These are phyloP conservation scores for Hoplias malabaricus DNA, from an alignment of 2,113 vertebrate genomes.

Conservation along the genomic window DNA sequence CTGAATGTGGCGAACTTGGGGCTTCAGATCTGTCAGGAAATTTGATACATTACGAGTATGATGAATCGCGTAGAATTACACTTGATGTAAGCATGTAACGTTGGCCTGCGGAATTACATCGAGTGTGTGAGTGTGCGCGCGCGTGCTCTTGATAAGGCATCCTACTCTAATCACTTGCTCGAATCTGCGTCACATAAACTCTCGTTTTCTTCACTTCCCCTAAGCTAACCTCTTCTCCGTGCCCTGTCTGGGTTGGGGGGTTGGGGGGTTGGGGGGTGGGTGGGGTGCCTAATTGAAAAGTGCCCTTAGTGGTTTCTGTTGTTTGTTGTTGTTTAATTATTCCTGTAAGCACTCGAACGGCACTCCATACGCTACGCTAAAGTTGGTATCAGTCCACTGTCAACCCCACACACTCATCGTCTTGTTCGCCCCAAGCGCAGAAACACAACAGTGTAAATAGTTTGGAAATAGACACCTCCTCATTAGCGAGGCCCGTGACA, in stretches of 20 bases:
- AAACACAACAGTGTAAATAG: slow-evolving; percentile 42
- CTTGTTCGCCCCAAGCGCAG: slow-evolving; percentile 30
- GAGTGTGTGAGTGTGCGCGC: not conserved
- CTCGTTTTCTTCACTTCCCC: not conserved
- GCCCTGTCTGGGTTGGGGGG: no score
- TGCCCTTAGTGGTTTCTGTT: not conserved
- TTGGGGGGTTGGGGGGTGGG: no score
- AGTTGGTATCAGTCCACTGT: slow-evolving; percentile 41
- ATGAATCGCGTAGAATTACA: not conserved
- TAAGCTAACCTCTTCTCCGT: not conserved
- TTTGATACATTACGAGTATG: not conserved
- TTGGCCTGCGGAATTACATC: not conserved
- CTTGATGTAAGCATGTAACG: no score
- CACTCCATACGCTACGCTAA: not conserved
- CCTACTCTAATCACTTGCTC: not conserved
- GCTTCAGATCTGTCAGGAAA: not conserved
- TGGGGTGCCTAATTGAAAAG: not conserved
- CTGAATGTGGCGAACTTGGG: not conserved
- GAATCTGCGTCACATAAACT: not conserved
- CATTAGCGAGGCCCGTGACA: slow-evolving; percentile 33
- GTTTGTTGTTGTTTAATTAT: slow-evolving; percentile 35
- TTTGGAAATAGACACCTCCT: slow-evolving; percentile 39
- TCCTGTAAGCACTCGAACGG: slow-evolving; percentile 25
- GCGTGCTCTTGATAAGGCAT: not conserved
- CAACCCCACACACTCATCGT: slow-evolving; percentile 15